Base-by-base conservation (phyloP, 1,140 invertebrate genomes). In the Drosophila ercepeae region DNA sequence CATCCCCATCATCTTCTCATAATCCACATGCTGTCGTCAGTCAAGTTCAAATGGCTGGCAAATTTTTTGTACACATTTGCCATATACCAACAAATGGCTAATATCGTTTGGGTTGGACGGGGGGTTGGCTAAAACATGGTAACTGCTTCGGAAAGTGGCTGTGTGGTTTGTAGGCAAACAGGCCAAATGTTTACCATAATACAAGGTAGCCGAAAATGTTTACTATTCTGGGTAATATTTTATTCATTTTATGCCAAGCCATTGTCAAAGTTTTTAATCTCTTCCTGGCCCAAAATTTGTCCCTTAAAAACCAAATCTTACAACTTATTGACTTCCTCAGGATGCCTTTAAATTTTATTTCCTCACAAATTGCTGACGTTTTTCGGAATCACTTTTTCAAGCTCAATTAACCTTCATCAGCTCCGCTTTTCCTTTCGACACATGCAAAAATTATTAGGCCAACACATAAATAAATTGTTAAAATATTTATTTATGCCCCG, bases 11-110 rank as follows among this genome's bases (percentile, higher is more conserved):
- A 27, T 25, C 49, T 78, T 23, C 42, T 49, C 52, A 50, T 74
- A 54, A 78, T 39, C 45, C 49, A 39, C 51, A 63, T 70, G 55
- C 58, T 54, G 39, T 70, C 73, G 60, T 55, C 75, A 74, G 61
- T 61, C 49, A 59, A 75, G 76, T 76, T 75, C 63, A 75, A 54
- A 78, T 58, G 51, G 67, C 50, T 78, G 48, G 53, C 44, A 32
- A 55, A 72, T 58, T 65, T 58, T 64, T 68, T 34, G 63, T 45
- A 67, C 49, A 45, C 60, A 45, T 44, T 67, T 67, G 18, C 48
- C 61, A n/a, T 51, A 45, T 53, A 53, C 46, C 46, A 45, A 67
- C 27, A 67, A 67, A 67, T 67, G 63, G 63, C 63, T 65, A 65
- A 65, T 65, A 16, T 25, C 0, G 1, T 39, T 19, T 9, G 18